Evolutionary conservation across 1,140 invertebrate species (phyloP).

Genomic region (Musca domestica): DNA sequence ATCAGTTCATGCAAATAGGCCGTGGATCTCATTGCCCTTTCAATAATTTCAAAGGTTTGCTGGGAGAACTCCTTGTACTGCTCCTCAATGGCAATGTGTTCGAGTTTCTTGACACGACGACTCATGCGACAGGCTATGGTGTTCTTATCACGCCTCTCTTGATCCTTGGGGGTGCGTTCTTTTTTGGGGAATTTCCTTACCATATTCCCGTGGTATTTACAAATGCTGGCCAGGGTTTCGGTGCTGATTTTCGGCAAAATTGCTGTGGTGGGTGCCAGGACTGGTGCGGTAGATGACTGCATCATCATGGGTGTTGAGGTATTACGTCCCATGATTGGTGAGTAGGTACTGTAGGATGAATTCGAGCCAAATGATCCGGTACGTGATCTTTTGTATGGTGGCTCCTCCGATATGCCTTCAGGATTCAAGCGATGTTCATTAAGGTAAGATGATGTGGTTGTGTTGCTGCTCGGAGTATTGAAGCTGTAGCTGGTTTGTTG

Average conservation of each 20-base stretch:
- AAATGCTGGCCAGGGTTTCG: slow-evolving; percentile 36
- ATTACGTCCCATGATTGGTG: slow-evolving; percentile 1
- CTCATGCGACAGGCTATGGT: slow-evolving; percentile 49
- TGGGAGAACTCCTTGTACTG: slow-evolving; percentile 42
- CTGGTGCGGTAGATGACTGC: background rate
- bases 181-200: slow-evolving; percentile 47
- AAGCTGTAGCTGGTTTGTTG: background rate
- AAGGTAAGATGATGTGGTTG: no score
- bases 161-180: slow-evolving; percentile 47
- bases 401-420: slow-evolving; percentile 19
- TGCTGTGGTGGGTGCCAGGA: background rate
- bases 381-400: background rate
- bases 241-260: slow-evolving; percentile 29
- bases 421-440: no score
- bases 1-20: slow-evolving; percentile 39
- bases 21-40: slow-evolving; percentile 36
- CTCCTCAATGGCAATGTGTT: slow-evolving; percentile 42
- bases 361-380: slow-evolving; percentile 24
- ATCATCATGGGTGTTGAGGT: background rate
- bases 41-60: slow-evolving; percentile 36
- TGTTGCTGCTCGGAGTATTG: background rate
- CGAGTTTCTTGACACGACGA: slow-evolving; percentile 43
- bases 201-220: slow-evolving; percentile 48
- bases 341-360: slow-evolving; percentile 29
- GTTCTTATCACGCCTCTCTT: slow-evolving; percentile 46